phyloP scores from a whole-genome alignment of 1,140 invertebrate genomes.

The Pogonus chalceus region DNA sequence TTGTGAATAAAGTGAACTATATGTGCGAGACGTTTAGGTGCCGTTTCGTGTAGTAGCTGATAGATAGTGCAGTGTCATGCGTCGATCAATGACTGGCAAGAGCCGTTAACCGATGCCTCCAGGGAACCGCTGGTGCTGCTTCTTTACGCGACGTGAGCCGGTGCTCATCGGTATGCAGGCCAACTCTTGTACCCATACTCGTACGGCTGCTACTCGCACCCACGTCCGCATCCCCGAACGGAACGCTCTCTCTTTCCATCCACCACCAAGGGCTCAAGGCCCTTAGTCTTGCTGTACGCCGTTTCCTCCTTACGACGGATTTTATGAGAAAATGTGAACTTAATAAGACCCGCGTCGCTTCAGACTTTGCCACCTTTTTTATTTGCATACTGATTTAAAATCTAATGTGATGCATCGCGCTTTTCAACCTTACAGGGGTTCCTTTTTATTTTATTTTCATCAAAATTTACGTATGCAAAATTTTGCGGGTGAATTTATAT shows the following conservation, averaged over 20 bases:
- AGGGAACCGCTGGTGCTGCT: not conserved
- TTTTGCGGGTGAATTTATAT: too few relatives aligned
- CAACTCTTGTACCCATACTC: not conserved
- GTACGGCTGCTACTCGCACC: not conserved
- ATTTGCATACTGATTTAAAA: slow-evolving; percentile 7
- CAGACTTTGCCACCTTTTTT: not conserved
- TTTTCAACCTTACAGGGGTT: not conserved
- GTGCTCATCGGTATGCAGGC: not conserved
- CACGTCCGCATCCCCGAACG: not conserved
- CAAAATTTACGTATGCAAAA: too few relatives aligned
- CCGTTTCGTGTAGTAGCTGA: too few relatives aligned
- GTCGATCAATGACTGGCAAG: not conserved
- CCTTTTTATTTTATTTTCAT: too few relatives aligned
- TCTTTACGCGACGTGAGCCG: too few relatives aligned
- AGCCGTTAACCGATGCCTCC: not conserved
- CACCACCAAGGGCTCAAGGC: too few relatives aligned
- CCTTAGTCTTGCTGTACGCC: not conserved
- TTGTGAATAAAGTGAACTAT: too few relatives aligned
- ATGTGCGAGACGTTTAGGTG: too few relatives aligned
- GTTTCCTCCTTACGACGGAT: slow-evolving; percentile 27
- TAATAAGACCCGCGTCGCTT: slow-evolving; percentile 37
- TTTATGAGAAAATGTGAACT: slow-evolving; percentile 41
- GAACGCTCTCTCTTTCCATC: too few relatives aligned
- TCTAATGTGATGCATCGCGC: not conserved
- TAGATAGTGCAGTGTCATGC: not conserved